Percentiles rank a stretch among this genome's conserved stretches.
Conservation (phyloP, 2,113 vertebrate genomes). For the Macaca mulatta region DNA sequence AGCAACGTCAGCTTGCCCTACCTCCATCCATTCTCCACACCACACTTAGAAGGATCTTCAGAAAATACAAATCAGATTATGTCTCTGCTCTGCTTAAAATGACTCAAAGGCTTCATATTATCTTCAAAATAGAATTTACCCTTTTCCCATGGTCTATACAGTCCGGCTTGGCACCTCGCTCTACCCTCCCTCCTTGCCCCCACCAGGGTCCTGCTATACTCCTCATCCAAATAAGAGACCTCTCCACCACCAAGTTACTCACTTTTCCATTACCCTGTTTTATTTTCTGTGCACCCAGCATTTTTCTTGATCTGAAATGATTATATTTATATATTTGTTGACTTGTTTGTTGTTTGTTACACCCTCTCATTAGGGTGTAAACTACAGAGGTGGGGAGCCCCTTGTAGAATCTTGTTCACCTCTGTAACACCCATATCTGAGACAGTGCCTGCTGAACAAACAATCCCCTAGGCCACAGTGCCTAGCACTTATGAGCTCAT, state of each 20-base stretch:
- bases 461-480: neutral
- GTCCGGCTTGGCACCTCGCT: neutral
- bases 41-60: neutral
- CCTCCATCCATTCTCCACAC: neutral
- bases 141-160: fast-evolving
- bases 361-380: neutral
- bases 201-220: neutral
- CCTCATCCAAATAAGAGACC: neutral
- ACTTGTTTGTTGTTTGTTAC: neutral
- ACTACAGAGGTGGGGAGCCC: neutral
- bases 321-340: neutral
- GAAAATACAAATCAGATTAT: neutral
- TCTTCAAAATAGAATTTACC: neutral
- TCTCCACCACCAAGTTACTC: neutral
- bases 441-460: neutral
- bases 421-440: neutral
- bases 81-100: neutral
- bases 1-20: neutral
- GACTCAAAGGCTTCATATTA: neutral
- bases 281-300: neutral
- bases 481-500: neutral
- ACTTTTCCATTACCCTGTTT: neutral
- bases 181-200: neutral
- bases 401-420: neutral
- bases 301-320: neutral